Conservation (phyloP, 2,888 invertebrate species). For the Yponomeuta evonymella region DNA sequence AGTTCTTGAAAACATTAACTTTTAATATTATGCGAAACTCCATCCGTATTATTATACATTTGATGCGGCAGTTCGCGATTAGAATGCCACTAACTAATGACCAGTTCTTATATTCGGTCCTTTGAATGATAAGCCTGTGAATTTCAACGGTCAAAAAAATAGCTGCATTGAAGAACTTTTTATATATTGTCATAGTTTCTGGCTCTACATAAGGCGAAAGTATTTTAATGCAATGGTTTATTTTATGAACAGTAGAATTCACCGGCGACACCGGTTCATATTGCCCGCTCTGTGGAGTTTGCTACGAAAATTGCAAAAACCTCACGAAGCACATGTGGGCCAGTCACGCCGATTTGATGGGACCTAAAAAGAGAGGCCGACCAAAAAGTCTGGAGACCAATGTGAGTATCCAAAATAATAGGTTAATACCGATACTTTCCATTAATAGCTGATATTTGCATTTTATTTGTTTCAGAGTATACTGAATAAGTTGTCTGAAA, state of each 20-base stretch:
- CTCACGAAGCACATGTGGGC: slow-evolving; percentile 61
- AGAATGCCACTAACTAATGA: too few species aligned
- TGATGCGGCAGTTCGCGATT: too few species aligned
- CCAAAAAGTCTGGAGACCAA: slow-evolving; percentile 56
- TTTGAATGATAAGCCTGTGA: too few species aligned
- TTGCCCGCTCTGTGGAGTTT: slow-evolving; percentile 55
- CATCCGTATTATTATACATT: too few species aligned
- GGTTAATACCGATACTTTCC: too few species aligned
- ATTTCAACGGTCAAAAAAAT: too few species aligned
- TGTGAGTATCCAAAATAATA: slow-evolving; percentile 33
- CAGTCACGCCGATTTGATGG: slow-evolving; percentile 56
- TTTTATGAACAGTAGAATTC: slow-evolving; percentile 39
- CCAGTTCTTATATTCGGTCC: too few species aligned
- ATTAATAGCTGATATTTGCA: too few species aligned
- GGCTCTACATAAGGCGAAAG: not conserved
- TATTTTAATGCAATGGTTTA: not conserved
- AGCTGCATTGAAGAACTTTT: too few species aligned
- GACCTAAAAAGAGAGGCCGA: slow-evolving; percentile 63
- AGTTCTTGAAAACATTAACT: not conserved
- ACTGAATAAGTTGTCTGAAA: slow-evolving; percentile 53
- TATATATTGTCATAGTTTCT: not conserved
- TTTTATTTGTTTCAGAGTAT: slow-evolving; percentile 44
- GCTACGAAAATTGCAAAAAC: slow-evolving; percentile 45
- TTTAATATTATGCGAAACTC: not conserved
- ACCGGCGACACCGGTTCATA: slow-evolving; percentile 44